Evolutionary conservation across 2,797 vertebrate species (phyloP).

Genomic region (Enteromius mattozi): DNA sequence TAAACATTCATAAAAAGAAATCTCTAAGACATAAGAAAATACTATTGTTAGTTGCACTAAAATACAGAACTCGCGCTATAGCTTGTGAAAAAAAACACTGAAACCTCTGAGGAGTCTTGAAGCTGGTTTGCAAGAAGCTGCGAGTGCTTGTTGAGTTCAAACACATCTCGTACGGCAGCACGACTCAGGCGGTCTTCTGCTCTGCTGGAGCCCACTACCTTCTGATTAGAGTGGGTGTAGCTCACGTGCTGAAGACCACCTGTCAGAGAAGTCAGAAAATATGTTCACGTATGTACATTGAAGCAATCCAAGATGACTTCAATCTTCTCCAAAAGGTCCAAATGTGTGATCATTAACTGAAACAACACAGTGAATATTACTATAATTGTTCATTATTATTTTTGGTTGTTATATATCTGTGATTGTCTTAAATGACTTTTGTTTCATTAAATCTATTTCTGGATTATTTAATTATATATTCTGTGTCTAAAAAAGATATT

Average conservation of each 20-base stretch:
- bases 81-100: neutral
- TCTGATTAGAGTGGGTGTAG: constrained; percentile 94
- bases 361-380: neutral
- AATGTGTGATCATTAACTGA: neutral
- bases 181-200: constrained; percentile 90
- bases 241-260: constrained; percentile 86
- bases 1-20: too few species aligned
- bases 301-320: neutral
- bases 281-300: neutral
- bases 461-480: neutral
- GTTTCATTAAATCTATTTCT: neutral
- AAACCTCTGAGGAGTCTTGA: constrained; percentile 81
- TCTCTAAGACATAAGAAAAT: neutral
- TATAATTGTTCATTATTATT: neutral
- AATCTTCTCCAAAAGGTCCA: neutral
- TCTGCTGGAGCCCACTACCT: constrained; percentile 91
- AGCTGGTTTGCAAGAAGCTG: constrained; percentile 91
- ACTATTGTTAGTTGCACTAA: neutral
- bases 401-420: neutral
- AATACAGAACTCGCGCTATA: too few species aligned
- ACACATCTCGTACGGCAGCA: constrained; percentile 88
- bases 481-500: neutral
- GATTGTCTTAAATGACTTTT: neutral
- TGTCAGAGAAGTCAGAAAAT: constrained; percentile 60
- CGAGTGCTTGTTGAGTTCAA: constrained; percentile 87